These are phyloP conservation scores for Nyctereutes procyonoides DNA, from an alignment of 2,113 vertebrate species.

Conservation along the genomic window DNA sequence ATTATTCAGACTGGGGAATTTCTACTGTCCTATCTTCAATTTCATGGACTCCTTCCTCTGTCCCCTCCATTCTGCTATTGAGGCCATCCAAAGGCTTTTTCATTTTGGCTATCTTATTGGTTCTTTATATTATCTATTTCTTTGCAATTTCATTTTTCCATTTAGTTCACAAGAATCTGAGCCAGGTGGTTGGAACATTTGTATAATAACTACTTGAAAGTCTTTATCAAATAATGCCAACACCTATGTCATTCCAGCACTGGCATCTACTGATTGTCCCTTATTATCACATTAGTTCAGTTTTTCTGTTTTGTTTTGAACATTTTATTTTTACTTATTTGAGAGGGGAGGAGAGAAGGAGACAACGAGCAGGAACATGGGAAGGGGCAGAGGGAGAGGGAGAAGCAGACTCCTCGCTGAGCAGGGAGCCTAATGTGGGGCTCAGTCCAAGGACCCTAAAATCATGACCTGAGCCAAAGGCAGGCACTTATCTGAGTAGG, in stretches of 20 bases:
- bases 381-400: neutral
- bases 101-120: neutral
- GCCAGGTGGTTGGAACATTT: neutral
- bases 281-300: neutral
- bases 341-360: too few relatives aligned
- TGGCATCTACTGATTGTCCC: neutral
- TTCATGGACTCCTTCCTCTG: neutral
- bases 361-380: neutral
- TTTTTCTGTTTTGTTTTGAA: neutral
- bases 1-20: neutral
- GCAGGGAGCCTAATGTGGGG: neutral
- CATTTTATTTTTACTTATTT: too few relatives aligned
- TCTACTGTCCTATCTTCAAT: neutral
- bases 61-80: neutral
- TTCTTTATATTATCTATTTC: conserved; percentile 10
- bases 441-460: neutral
- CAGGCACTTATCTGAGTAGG: neutral
- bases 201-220: neutral
- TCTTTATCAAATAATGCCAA: neutral
- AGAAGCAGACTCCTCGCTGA: neutral
- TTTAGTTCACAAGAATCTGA: neutral
- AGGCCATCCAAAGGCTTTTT: neutral
- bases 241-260: neutral
- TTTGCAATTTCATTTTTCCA: neutral
- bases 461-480: neutral